Evolutionary conservation across 92 coral and sea anemone species (phyloP).

Genomic region (Blastomussa wellsi): DNA sequence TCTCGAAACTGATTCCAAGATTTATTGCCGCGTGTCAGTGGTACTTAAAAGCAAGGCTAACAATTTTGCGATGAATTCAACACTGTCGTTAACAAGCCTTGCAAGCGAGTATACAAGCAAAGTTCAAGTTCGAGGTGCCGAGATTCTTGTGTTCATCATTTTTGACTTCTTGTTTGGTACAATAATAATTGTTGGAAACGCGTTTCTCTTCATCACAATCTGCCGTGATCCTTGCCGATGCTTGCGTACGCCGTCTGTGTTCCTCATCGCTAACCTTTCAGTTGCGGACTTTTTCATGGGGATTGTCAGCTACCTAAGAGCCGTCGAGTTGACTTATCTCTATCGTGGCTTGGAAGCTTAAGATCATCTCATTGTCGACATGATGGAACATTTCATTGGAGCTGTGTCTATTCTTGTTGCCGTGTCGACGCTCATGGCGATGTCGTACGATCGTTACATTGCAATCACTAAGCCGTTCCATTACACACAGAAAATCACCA

Average conservation of each 20-base stretch:
- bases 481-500: constrained; percentile 26
- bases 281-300: constrained; percentile 46
- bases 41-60: neutral
- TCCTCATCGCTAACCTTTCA: constrained; percentile 34
- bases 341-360: constrained; percentile 8
- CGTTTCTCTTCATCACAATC: constrained; percentile 30
- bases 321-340: constrained; percentile 14
- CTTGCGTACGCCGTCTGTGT: constrained; percentile 25
- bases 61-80: constrained; percentile 14
- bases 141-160: constrained; percentile 7
- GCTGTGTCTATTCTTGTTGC: constrained; percentile 43
- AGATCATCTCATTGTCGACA: constrained; percentile 8
- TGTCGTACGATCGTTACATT: constrained; percentile 38
- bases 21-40: neutral
- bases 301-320: constrained; percentile 30
- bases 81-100: neutral
- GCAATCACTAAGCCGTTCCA: constrained; percentile 30
- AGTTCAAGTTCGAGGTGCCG: neutral
- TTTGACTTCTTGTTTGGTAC: constrained; percentile 21
- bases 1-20: neutral
- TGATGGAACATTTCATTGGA: constrained; percentile 13
- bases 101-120: neutral
- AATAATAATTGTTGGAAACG: constrained; percentile 10
- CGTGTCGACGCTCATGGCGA: constrained; percentile 37
- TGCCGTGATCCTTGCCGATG: constrained; percentile 39